Evolutionary conservation across 2,113 vertebrate genomes (phyloP), one percentile per base, ranked within the genome.

Genomic region (Thamnaconus septentrionalis): DNA sequence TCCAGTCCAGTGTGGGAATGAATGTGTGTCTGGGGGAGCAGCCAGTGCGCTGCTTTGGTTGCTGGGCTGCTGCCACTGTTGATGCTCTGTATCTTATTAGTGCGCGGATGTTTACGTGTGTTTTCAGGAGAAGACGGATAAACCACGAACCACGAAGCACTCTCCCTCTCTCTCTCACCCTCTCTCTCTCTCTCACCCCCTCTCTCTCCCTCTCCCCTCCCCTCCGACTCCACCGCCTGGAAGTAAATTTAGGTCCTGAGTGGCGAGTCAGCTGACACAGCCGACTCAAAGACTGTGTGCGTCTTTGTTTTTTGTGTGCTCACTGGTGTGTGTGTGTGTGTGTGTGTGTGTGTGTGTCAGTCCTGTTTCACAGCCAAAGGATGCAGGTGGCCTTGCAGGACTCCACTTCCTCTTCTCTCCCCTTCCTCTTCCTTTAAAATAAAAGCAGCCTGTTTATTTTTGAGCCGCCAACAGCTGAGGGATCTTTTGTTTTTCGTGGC

Each of bases 311-410:
- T 59, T 4, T 59, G 49, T 69, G 51, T 69, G 44, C n/a, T n/a
- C n/a, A n/a, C n/a, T n/a, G n/a, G 58, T 47, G 66, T 65, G 65
- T 86, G 10, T 42, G 10, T 50, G 44, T 66, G 61, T 48, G 18
- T 56, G 12, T 61, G 12, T 61, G 41, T 39, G 6, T 78, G 45
- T 64, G 52, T 62, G 45, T 66, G 53, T 67, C 62, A 63, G 67
- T 85, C 56, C 18, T 74, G 53, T 63, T 58, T 80, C 49, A 71
- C 53, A 52, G 52, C 57, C 66, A 82, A 75, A 84, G 83, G 85
- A 87, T 87, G 87, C 89, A 91, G 87, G 87, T 89, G 89, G 84
- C 70, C 82, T 80, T 64, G 12, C 7, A 70, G 70, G 65, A 58
- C 80, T 68, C 72, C 44, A 49, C 76, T 88, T 88, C 85, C 80